Evolutionary conservation across 92 coral and sea anemone genomes (phyloP).

Genomic region (Epizoanthus scotinus): DNA sequence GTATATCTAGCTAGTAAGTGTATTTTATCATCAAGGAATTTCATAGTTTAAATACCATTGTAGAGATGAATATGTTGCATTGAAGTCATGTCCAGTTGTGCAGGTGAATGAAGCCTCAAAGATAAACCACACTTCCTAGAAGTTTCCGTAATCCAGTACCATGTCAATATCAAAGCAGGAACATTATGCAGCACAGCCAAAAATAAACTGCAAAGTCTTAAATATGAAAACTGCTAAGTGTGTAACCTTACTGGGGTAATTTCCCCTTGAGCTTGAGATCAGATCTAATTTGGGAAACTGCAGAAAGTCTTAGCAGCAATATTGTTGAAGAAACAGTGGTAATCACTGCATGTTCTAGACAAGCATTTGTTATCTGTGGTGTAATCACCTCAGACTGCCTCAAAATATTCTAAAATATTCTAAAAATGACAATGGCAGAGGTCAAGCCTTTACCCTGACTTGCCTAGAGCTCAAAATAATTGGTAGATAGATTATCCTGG

Average conservation of each 20-base stretch:
- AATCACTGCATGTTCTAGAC: conserved; percentile 24
- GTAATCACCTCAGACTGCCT: conserved; percentile 18
- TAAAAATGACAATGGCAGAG: conserved; percentile 12
- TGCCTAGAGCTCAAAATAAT: conserved; percentile 14
- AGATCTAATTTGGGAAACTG: background rate
- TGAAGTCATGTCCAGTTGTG: too few relatives aligned
- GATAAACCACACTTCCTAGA: too few relatives aligned
- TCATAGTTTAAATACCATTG: too few relatives aligned
- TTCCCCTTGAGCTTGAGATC: background rate
- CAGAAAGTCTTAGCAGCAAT: background rate
- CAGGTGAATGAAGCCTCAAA: too few relatives aligned
- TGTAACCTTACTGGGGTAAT: background rate
- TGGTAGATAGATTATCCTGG: conserved; percentile 25
- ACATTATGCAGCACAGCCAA: background rate
- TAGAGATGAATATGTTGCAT: too few relatives aligned
- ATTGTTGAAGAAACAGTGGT: background rate
- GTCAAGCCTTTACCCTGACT: conserved; percentile 36
- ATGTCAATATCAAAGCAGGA: background rate
- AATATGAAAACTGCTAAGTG: background rate
- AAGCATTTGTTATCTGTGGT: conserved; percentile 3
- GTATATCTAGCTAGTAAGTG: too few relatives aligned
- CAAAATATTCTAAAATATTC: conserved; percentile 14
- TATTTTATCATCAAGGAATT: too few relatives aligned
- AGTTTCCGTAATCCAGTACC: background rate
- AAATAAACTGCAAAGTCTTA: conserved; percentile 20